These are phyloP conservation scores for Cecropterus lyciades DNA, from an alignment of 1,140 invertebrate species.

Conservation along the genomic window DNA sequence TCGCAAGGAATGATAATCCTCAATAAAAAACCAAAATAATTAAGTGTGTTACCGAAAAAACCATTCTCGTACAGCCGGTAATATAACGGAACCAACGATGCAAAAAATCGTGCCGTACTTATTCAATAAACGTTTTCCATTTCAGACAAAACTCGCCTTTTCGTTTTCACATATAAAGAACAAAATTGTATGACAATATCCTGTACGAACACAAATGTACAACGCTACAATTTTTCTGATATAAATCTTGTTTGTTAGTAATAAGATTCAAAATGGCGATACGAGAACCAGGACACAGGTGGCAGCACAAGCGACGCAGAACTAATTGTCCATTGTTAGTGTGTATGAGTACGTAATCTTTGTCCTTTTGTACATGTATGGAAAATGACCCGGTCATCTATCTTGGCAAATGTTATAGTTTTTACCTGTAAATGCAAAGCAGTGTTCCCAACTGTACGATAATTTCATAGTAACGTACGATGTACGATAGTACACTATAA, in stretches of 20 bases:
- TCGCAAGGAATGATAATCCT: background rate
- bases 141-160: background rate
- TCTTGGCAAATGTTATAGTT: background rate
- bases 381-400: slow-evolving; percentile 10
- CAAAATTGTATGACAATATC: background rate
- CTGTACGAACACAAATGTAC: background rate
- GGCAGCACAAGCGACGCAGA: slow-evolving; percentile 29
- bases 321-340: slow-evolving; percentile 30
- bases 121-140: background rate
- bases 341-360: slow-evolving; percentile 21
- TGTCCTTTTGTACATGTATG: slow-evolving; percentile 12
- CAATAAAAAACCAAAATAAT: background rate
- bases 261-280: slow-evolving; percentile 3
- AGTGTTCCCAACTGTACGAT: too few relatives aligned
- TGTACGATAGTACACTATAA: too few relatives aligned
- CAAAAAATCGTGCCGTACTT: slow-evolving; percentile 9
- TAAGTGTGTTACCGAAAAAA: slow-evolving; percentile 6
- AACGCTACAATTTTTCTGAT: background rate
- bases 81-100: slow-evolving; percentile 13
- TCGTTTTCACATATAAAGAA: background rate
- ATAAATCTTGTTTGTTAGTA: background rate
- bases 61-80: background rate
- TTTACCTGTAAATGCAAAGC: background rate
- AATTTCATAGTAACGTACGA: too few relatives aligned
- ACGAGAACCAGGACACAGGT: background rate